Base-by-base conservation (phyloP, 2,797 vertebrate species). In the Molothrus aeneus region DNA sequence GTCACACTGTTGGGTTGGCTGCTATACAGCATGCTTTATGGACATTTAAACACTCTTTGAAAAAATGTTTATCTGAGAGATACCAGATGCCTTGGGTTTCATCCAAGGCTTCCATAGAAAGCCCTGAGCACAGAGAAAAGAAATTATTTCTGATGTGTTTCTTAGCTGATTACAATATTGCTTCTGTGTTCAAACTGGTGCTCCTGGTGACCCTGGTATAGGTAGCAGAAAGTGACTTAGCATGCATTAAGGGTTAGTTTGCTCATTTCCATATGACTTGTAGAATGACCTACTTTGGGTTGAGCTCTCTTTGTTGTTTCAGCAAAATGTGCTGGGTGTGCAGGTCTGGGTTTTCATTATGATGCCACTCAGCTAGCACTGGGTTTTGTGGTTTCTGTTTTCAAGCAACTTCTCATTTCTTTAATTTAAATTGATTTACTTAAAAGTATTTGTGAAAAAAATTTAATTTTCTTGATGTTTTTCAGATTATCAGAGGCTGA, bases 401-500 rank as follows among this genome's bases (percentile, higher is more conserved):
- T 85, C 75, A 86, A 93, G 83, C 48, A 73, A 77, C 12, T 60
- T 88, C n/a, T 73, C 3, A 6, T 95, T 90, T 81, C 51, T 90
- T 79, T 84, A 69, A 53, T 36, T 81, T 56, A 31, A 50, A 20
- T 69, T 61, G 0, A 26, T 68, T 85, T 65, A 31, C 51, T 91
- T 65, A 32, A 80, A 68, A 71, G 7, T 43, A 50, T 77, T 88
- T 77, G 21, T 84, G 79, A 94, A 92, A 87, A 82, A 80, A 64
- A 2, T 1, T 22, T 56, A 93, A 80, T 92, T 80, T 97, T 73
- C 91, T 94, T 93, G 9, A 60, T 95, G 42, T 83, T 90, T 97
- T 97, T 80, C 98, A 99, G 99, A 99, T 98, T 99, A 99, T 98
- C 99, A 99, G 98, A 98, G 99, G 97, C 98, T 99, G 98, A 99